Conservation (phyloP, 2,113 vertebrate species). For the Zosterops japonicus region DNA sequence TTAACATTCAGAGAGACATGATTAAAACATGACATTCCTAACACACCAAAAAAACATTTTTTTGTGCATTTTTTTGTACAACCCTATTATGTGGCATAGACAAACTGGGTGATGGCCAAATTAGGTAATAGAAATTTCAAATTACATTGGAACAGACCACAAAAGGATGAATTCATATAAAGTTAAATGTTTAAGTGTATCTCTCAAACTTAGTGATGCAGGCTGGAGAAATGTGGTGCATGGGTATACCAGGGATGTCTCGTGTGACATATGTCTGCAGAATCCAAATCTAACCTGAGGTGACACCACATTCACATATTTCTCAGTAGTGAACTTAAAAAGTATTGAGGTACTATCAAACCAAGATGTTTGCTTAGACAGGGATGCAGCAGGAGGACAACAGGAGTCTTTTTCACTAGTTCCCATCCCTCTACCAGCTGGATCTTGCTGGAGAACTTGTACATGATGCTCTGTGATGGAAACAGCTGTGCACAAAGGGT, state of each 20-base stretch:
- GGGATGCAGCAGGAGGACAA: not conserved
- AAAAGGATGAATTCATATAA: conserved; percentile 23
- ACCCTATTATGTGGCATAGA: conserved; percentile 64
- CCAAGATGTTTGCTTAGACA: not conserved
- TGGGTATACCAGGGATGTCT: not conserved
- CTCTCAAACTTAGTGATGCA: not conserved
- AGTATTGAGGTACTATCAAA: not conserved
- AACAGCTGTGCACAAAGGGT: not conserved
- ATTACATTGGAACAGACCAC: conserved; percentile 59
- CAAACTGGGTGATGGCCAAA: conserved; percentile 72
- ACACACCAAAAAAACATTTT: conserved; percentile 54
- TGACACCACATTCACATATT: not conserved
- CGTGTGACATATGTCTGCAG: not conserved
- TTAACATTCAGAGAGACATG: conserved; percentile 73
- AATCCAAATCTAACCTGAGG: not conserved
- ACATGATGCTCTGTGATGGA: not conserved
- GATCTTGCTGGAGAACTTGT: not conserved
- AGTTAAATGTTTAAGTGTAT: not conserved
- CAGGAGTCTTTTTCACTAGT: not conserved
- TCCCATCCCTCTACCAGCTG: not conserved
- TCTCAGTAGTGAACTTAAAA: not conserved
- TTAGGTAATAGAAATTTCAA: conserved; percentile 73
- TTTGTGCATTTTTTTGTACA: conserved; percentile 40
- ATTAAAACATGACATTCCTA: conserved; percentile 79
- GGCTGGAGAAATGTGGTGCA: not conserved